Evolutionary conservation across 2,888 invertebrate genomes (phyloP), one percentile per base, ranked within the genome.

Genomic region (Catocala nupta): DNA sequence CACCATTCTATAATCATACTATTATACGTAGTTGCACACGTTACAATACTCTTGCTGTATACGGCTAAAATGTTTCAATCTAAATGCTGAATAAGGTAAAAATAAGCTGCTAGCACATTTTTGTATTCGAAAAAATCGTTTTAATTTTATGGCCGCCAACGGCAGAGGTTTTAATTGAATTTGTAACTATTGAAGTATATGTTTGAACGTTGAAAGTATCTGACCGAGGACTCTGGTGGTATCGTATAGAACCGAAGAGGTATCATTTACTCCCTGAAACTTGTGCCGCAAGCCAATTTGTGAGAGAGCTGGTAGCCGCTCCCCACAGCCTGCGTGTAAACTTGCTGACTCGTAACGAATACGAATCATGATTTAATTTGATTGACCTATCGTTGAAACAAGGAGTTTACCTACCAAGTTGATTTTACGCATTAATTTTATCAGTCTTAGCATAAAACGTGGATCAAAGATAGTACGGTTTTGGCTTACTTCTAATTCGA

Each of bases 341-440:
- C 77, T 83, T 76, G 83, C 82, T 78, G 85, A 86, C 75, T 84
- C 73, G 70, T 73, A 69, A 68, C 67, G 63, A 78, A 78, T 75
- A 75, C 78, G 72, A 83, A 86, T 87, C 82, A 84, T 75, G 72
- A 81, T 85, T 87, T 81, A 84, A 85, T 85, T 86, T 85, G 82
- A 86, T 85, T 86, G 82, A 82, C 77, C 81, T 73, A 69, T 71
- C 64, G 58, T 60, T 65, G 68, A 68, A 70, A 71, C 59, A 72
- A 60, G 63, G 65, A 66, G 56, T 67, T 61, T 67, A 16, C 33
- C 33, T 67, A 16, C 33, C 33, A 65, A 65, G 70, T 70, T 72
- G 67, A 66, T 75, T 73, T 68, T 63, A 68, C 62, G 59, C 63
- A 34, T 59, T 43, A 39, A 39, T n/a, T 34, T 52, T 52, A 39